phyloP scores from a whole-genome alignment of 2,113 vertebrate species.

The Tympanuchus pallidicinctus region DNA sequence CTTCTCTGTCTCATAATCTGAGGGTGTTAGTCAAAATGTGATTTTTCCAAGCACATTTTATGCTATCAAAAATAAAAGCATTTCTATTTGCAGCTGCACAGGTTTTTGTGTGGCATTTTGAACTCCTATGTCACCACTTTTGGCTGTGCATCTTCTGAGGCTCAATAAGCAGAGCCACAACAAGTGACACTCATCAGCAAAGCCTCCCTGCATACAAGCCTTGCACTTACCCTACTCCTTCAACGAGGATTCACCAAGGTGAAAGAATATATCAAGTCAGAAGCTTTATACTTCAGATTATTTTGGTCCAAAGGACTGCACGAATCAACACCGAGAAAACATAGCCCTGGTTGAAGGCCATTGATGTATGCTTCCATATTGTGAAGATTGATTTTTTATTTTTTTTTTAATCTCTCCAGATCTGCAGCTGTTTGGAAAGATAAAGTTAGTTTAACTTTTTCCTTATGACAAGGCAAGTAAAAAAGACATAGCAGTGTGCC shows the following conservation, averaged over 20 bases:
- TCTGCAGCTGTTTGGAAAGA: constrained; percentile 80
- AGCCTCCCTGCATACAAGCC: not conserved
- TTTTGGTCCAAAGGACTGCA: not conserved
- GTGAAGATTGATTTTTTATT: not conserved
- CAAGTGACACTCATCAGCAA: fast-evolving
- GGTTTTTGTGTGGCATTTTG: not conserved
- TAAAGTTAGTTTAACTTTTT: constrained; percentile 77
- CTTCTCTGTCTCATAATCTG: not conserved
- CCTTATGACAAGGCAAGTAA: constrained; percentile 70
- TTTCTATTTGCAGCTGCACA: not conserved
- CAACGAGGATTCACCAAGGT: not conserved
- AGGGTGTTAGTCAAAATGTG: not conserved
- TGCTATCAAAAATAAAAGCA: not conserved
- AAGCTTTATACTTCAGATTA: not conserved
- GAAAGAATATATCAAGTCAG: not conserved
- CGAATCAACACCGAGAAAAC: not conserved
- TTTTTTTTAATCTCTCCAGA: constrained; percentile 37
- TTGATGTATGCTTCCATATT: constrained; percentile 65
- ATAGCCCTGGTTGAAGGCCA: not conserved
- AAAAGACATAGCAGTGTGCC: constrained; percentile 72
- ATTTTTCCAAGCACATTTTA: not conserved
- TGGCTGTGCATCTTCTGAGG: not conserved
- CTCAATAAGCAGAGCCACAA: not conserved
- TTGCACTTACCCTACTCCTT: not conserved
- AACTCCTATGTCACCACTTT: not conserved